Evolutionary conservation across 2,888 invertebrate species (phyloP), one percentile per base, ranked within the genome.

Genomic region (Mythimna ferrago): DNA sequence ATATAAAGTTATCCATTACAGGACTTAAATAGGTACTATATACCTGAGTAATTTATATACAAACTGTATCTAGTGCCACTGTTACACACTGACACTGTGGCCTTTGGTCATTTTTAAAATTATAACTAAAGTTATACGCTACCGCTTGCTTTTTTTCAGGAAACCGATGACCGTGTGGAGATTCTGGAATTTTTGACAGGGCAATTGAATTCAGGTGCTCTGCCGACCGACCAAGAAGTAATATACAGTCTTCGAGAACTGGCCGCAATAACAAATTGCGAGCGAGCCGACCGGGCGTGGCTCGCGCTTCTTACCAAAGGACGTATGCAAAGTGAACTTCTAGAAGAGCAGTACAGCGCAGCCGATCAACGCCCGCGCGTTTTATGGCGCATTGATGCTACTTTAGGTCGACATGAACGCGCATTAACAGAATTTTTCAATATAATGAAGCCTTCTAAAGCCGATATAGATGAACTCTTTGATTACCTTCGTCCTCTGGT

Each of bases 221-320:
- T 94, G n/a, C 95, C 95, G 2, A 80, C 91, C 53, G 95, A 95
- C 76, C 90, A 89, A 61, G 93, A 93, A 69, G 83, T 94, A n/a
- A 86, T 93, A 26, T 87, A 85, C 44, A 88, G 89, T 65, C 88
- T 93, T 53, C 89, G 89, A 75, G 87, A 90, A 73, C 85, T 94
- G 21, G 92, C 92, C 10, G 89, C 86, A 19, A 78, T 67, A 6
- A 88, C 89, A n/a, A 85, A 82, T 7, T 89, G 92, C 74, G 94
- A 94, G 87, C 90, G 94, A 48, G 89, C 93, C 21, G 95, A 96
- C 85, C 92, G 93, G 76, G 93, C 94, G 10, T 95, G 94, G 94
- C 86, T 94, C 16, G 89, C 90, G 41, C 84, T 94, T 48, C 77
- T 80, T 19, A 78, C 73, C 19, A 80, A 91, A 57, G 91, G 91